Evolutionary conservation across 2,797 vertebrate genomes (phyloP).

Genomic region (Poeciliopsis turneri): DNA sequence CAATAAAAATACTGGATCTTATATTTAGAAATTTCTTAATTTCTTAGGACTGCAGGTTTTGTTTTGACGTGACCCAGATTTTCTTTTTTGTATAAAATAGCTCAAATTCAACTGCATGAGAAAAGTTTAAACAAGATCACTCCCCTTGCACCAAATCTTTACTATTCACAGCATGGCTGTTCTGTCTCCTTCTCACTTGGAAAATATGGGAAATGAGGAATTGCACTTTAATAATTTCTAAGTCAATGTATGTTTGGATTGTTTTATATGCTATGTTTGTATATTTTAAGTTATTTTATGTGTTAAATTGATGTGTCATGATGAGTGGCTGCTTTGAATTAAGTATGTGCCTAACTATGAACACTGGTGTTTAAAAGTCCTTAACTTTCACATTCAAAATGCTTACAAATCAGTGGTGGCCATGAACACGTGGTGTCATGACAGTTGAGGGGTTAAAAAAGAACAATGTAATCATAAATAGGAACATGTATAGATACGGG

Average conservation of each 20-base stretch:
- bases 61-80: conserved; percentile 3
- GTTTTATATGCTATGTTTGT: conserved; percentile 40
- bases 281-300: conserved; percentile 53
- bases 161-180: conserved; percentile 43
- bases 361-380: background rate
- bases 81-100: conserved; percentile 34
- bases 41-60: conserved; percentile 14
- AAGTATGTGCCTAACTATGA: conserved; percentile 17
- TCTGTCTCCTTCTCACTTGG: conserved; percentile 31
- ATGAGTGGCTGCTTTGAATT: conserved; percentile 21
- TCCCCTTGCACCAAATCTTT: background rate
- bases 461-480: conserved; percentile 3
- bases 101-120: conserved; percentile 57
- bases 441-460: background rate
- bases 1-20: background rate
- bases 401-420: too few species aligned
- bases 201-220: conserved; percentile 37
- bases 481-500: conserved; percentile 1
- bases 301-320: conserved; percentile 61
- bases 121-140: conserved; percentile 5
- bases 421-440: too few species aligned
- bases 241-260: conserved; percentile 40
- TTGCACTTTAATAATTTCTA: conserved; percentile 77
- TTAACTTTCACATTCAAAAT: too few species aligned
- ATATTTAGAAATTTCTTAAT: conserved; percentile 12